A percentile compares a stretch with the other conserved stretches of the same genome.
phyloP scores from a whole-genome alignment of 2,113 vertebrate genomes.

The Tragelaphus buxtoni region DNA sequence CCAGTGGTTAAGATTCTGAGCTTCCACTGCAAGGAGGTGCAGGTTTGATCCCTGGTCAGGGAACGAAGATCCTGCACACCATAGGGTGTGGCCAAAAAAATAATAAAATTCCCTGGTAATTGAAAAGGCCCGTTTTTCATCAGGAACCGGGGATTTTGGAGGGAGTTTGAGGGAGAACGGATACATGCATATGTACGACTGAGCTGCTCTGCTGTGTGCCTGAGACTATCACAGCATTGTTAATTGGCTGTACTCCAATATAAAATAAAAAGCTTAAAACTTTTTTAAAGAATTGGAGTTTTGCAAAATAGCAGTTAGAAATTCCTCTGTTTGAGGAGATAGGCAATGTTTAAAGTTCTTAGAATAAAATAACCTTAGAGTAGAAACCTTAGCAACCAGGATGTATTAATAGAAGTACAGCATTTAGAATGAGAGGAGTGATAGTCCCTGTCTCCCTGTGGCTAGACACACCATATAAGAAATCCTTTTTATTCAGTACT shows the following conservation, averaged over 20 bases:
- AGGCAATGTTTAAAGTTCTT: background rate
- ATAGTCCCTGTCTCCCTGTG: background rate
- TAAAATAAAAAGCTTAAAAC: background rate
- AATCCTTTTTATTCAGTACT: background rate
- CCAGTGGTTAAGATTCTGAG: background rate
- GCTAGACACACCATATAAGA: background rate
- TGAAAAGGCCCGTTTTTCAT: background rate
- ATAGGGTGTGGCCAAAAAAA: background rate
- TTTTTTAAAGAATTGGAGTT: background rate
- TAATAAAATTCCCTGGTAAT: background rate
- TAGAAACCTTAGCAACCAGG: background rate
- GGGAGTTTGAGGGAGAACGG: background rate
- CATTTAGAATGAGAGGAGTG: background rate
- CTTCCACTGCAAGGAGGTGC: background rate
- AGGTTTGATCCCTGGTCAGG: background rate
- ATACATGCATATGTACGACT: background rate
- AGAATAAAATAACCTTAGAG: background rate
- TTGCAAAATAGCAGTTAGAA: background rate
- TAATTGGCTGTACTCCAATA: background rate
- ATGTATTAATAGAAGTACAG: background rate
- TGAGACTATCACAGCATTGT: background rate
- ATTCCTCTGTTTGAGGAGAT: background rate
- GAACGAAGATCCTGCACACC: background rate
- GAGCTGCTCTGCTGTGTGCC: background rate
- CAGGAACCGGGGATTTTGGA: background rate